Conservation (phyloP, 2,113 vertebrate species). For the Brachyistius frenatus region DNA sequence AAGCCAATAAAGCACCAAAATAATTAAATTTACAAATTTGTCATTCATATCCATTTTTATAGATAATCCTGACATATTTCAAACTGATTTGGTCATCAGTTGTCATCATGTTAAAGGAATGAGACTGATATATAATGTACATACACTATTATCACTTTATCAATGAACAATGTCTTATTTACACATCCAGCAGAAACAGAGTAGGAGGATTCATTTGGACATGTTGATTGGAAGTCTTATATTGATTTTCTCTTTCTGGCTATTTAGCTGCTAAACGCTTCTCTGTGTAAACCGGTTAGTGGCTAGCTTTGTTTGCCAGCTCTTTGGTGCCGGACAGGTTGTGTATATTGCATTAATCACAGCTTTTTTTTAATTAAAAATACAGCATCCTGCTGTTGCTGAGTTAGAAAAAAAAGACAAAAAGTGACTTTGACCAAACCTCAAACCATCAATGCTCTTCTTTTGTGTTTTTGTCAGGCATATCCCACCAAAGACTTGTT, state of each 20-base stretch:
- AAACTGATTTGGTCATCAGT: too few relatives aligned
- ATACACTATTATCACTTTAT: too few relatives aligned
- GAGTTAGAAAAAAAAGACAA: too few relatives aligned
- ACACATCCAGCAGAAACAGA: not conserved
- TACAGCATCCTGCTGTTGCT: too few relatives aligned
- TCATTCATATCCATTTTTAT: too few relatives aligned
- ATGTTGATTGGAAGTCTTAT: not conserved
- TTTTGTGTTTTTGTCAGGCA: not conserved
- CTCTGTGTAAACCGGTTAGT: not conserved
- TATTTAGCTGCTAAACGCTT: not conserved
- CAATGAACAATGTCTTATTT: not conserved
- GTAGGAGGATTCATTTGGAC: not conserved
- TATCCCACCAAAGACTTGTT: not conserved
- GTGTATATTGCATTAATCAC: not conserved
- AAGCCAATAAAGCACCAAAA: too few relatives aligned
- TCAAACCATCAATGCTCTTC: not conserved
- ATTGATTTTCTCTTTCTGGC: not conserved
- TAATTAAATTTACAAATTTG: too few relatives aligned
- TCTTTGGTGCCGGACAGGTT: not conserved
- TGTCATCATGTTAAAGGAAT: too few relatives aligned
- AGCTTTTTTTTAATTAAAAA: not conserved
- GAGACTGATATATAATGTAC: too few relatives aligned
- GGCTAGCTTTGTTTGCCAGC: too few relatives aligned
- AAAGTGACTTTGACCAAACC: not conserved
- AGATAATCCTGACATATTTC: too few relatives aligned